phyloP scores from a whole-genome alignment of 2,888 invertebrate genomes.

The Anarsia innoxiella region DNA sequence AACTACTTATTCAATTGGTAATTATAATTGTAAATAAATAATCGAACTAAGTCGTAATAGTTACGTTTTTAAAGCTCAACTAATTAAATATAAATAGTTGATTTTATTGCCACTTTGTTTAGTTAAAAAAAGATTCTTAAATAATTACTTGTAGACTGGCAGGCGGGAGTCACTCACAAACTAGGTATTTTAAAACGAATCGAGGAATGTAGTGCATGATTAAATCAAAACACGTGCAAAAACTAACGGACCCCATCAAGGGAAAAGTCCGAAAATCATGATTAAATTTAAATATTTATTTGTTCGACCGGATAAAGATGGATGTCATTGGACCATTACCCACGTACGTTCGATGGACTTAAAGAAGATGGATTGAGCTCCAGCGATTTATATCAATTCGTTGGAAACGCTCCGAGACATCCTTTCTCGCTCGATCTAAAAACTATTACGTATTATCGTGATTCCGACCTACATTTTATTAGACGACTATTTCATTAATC shows the following conservation, averaged over 20 bases:
- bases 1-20: too few species aligned
- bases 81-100: too few species aligned
- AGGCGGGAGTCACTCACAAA: too few species aligned
- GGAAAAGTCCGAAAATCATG: conserved; percentile 1
- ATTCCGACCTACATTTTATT: conserved; percentile 9
- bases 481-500: conserved; percentile 1
- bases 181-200: background rate
- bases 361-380: conserved; percentile 63
- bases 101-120: too few species aligned
- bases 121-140: too few species aligned
- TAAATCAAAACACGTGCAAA: background rate
- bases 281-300: conserved; percentile 35
- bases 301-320: conserved; percentile 42
- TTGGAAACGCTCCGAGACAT: conserved; percentile 48
- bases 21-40: too few species aligned
- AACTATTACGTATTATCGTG: conserved; percentile 31
- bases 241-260: background rate
- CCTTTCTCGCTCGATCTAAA: conserved; percentile 49
- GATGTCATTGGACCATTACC: conserved; percentile 51
- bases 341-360: conserved; percentile 47
- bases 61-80: too few species aligned
- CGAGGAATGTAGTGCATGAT: background rate
- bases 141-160: too few species aligned
- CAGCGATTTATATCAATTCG: conserved; percentile 71
- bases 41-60: too few species aligned